Percentiles rank a stretch among this genome's conserved stretches.
phyloP scores from a whole-genome alignment of 2,797 vertebrate species.

The Acipenser transmontanus region DNA sequence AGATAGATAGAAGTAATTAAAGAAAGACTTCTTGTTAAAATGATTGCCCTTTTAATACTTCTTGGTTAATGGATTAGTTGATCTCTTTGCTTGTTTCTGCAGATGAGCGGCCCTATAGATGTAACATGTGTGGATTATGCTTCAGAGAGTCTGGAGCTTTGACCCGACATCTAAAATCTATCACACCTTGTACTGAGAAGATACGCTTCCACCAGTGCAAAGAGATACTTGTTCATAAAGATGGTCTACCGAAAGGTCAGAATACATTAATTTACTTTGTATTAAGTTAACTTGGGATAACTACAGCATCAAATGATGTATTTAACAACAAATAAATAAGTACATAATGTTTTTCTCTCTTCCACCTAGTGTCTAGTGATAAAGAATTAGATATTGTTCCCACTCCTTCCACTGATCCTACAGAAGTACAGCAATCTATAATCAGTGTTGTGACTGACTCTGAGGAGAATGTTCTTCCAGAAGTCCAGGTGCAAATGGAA shows the following conservation, averaged over 20 bases:
- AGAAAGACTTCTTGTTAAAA: too few relatives aligned
- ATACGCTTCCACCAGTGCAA: constrained; percentile 84
- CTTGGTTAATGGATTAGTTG: too few relatives aligned
- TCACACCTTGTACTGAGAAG: constrained; percentile 94
- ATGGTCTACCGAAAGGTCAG: constrained; percentile 74
- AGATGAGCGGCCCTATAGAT: constrained; percentile 95
- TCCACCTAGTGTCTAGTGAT: too few relatives aligned
- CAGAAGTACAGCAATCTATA: constrained; percentile 59
- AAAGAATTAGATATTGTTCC: constrained; percentile 22
- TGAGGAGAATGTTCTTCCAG: constrained; percentile 78
- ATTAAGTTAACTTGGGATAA: neutral
- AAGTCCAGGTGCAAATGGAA: constrained; percentile 87
- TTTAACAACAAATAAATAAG: too few relatives aligned
- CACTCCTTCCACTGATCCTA: constrained; percentile 13
- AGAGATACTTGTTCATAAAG: constrained; percentile 75
- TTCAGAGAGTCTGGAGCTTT: constrained; percentile 94
- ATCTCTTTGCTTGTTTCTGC: neutral
- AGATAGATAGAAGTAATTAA: too few relatives aligned
- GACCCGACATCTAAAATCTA: constrained; percentile 88
- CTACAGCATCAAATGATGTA: neutral
- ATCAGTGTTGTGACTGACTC: constrained; percentile 78
- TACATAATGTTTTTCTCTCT: too few relatives aligned
- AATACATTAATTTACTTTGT: neutral
- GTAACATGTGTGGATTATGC: constrained; percentile 86
- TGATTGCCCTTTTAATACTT: too few relatives aligned